phyloP scores from a whole-genome alignment of 2,113 vertebrate genomes.

The Cryptotis parvus region DNA sequence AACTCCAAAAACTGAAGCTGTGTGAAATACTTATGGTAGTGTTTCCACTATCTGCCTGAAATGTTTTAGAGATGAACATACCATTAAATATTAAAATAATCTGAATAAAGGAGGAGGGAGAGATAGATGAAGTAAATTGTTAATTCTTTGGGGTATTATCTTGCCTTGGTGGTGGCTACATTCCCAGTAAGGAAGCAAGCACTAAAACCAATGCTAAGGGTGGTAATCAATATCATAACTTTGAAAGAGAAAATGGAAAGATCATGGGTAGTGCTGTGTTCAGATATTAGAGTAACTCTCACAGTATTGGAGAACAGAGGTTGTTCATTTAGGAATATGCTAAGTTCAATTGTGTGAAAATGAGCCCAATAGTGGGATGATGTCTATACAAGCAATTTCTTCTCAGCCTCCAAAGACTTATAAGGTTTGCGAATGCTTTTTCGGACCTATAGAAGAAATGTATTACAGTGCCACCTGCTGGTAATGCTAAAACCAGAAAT shows the following conservation, averaged over 20 bases:
- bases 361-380: not conserved
- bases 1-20: too few relatives aligned
- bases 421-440: not conserved
- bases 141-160: not conserved
- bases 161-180: not conserved
- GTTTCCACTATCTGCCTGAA: not conserved
- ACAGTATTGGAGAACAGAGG: constrained; percentile 14
- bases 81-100: not conserved
- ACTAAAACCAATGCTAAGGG: not conserved
- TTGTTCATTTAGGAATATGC: not conserved
- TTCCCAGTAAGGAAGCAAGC: not conserved
- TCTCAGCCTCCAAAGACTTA: constrained; percentile 29
- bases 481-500: constrained; percentile 48
- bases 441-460: constrained; percentile 63
- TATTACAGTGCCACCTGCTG: constrained; percentile 80
- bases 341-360: not conserved
- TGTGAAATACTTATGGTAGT: too few relatives aligned
- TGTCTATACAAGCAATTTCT: constrained; percentile 43
- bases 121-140: not conserved
- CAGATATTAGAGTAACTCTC: constrained; percentile 23
- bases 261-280: constrained; percentile 19
- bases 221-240: not conserved
- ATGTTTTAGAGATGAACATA: constrained; percentile 26
- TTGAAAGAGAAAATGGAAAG: constrained; percentile 35
- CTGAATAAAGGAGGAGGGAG: not conserved